A percentile compares a stretch with the other conserved stretches of the same genome.
phyloP scores from a whole-genome alignment of 2,113 vertebrate species.

The Hemiprocne comata region DNA sequence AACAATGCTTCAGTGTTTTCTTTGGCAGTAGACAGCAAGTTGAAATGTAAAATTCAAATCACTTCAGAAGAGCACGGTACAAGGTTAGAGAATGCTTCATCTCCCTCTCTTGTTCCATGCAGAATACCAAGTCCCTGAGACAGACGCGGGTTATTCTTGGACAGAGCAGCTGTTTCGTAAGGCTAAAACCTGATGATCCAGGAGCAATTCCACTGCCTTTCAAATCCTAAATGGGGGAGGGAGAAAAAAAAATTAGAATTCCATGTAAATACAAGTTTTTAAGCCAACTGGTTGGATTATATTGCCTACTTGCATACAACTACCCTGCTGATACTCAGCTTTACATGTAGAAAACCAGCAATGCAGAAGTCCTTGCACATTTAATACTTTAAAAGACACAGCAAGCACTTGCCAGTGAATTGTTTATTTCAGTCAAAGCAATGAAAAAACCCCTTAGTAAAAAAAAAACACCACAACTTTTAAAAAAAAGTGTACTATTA shows the following conservation, averaged over 20 bases:
- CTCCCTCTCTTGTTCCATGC: conserved; percentile 90
- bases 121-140: conserved; percentile 92
- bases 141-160: conserved; percentile 85
- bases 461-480: background rate
- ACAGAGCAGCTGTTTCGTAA: conserved; percentile 72
- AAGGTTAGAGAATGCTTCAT: conserved; percentile 85
- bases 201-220: conserved; percentile 53
- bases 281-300: background rate
- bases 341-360: background rate
- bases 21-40: conserved; percentile 77
- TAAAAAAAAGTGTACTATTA: background rate
- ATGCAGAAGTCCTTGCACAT: background rate
- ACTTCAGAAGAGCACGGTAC: conserved; percentile 89
- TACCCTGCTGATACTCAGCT: background rate
- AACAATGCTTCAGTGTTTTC: conserved; percentile 64
- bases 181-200: conserved; percentile 64
- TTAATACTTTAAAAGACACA: background rate
- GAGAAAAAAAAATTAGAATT: background rate
- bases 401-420: background rate
- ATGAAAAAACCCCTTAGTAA: background rate
- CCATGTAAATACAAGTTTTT: background rate
- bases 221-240: conserved; percentile 55
- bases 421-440: background rate
- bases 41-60: conserved; percentile 35
- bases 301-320: background rate